Percentiles rank a stretch among this genome's conserved stretches.
These are phyloP conservation scores for Acanthoscelides obtectus DNA, from an alignment of 2,888 invertebrate genomes.

Conservation along the genomic window DNA sequence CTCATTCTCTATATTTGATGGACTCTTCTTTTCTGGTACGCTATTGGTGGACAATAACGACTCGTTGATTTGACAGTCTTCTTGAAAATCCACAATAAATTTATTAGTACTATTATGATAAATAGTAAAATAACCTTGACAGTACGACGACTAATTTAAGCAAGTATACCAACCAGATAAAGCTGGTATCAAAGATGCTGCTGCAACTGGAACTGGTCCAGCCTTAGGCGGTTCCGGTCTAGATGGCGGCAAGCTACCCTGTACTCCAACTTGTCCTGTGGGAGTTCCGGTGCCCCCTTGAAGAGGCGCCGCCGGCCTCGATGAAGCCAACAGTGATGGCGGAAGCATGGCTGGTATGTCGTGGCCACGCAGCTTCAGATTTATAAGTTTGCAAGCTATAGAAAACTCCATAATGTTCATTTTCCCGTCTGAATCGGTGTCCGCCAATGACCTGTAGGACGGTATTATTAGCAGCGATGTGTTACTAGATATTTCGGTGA, in stretches of 20 bases:
- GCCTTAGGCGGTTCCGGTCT: slow-evolving; percentile 42
- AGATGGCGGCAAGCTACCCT: slow-evolving; percentile 41
- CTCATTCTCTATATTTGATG: no score
- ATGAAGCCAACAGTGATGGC: slow-evolving; percentile 64
- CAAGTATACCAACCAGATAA: not conserved
- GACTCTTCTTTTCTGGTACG: no score
- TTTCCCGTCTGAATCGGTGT: slow-evolving; percentile 95
- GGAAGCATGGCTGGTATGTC: slow-evolving; percentile 88
- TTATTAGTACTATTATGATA: no score
- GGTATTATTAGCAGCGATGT: not conserved
- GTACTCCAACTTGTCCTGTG: slow-evolving; percentile 37
- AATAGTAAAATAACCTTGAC: no score
- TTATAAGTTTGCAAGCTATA: slow-evolving; percentile 93
- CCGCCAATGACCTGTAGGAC: slow-evolving; percentile 72
- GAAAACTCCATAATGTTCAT: slow-evolving; percentile 95
- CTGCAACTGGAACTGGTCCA: slow-evolving; percentile 13
- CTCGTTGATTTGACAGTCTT: no score
- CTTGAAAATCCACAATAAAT: no score
- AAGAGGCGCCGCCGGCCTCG: slow-evolving; percentile 51
- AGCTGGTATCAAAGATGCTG: slow-evolving; percentile 9
- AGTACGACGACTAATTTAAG: no score
- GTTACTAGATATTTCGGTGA: not conserved
- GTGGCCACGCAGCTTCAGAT: slow-evolving; percentile 85
- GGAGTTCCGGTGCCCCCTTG: slow-evolving; percentile 36
- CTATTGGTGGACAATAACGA: no score